Conservation (phyloP, 1,140 invertebrate species). For the Bactericera cockerelli region DNA sequence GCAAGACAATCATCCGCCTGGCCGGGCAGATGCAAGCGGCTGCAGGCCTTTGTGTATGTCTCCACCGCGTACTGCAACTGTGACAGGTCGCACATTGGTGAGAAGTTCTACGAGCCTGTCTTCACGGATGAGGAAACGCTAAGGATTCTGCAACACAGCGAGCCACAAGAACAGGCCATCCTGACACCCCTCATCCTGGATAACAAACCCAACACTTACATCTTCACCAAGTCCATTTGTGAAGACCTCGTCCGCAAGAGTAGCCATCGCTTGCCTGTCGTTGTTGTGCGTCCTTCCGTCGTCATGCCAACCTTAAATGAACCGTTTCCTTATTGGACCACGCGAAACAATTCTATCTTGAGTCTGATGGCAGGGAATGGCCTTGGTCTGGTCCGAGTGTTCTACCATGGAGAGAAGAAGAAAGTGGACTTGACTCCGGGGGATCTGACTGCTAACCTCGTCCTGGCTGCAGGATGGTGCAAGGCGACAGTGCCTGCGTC, state of each 20-base stretch:
- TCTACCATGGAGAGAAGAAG: not conserved
- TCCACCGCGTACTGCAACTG: slow-evolving; percentile 61
- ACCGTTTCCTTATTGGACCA: not conserved
- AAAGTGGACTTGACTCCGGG: not conserved
- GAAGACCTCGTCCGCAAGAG: slow-evolving; percentile 39
- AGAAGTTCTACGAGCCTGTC: slow-evolving; percentile 36
- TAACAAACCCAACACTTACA: slow-evolving; percentile 49
- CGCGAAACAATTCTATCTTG: not conserved
- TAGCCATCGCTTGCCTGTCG: slow-evolving; percentile 39
- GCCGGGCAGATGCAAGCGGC: slow-evolving; percentile 22
- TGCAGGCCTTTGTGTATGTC: slow-evolving; percentile 51
- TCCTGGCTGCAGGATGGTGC: not conserved
- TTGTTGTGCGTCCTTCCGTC: slow-evolving; percentile 36
- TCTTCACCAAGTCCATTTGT: slow-evolving; percentile 47
- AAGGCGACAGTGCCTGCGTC: not conserved
- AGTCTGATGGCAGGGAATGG: slow-evolving; percentile 1
- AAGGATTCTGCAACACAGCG: slow-evolving; percentile 18
- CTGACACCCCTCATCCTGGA: slow-evolving; percentile 26
- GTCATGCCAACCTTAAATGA: slow-evolving; percentile 26
- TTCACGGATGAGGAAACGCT: slow-evolving; percentile 32
- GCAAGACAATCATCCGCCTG: not conserved
- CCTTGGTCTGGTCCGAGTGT: not conserved
- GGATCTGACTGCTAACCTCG: not conserved
- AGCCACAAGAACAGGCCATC: not conserved
- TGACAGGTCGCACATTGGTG: slow-evolving; percentile 38